Conservation (phyloP, 92 coral and sea anemone species). For the Anthopleura xanthogrammica region DNA sequence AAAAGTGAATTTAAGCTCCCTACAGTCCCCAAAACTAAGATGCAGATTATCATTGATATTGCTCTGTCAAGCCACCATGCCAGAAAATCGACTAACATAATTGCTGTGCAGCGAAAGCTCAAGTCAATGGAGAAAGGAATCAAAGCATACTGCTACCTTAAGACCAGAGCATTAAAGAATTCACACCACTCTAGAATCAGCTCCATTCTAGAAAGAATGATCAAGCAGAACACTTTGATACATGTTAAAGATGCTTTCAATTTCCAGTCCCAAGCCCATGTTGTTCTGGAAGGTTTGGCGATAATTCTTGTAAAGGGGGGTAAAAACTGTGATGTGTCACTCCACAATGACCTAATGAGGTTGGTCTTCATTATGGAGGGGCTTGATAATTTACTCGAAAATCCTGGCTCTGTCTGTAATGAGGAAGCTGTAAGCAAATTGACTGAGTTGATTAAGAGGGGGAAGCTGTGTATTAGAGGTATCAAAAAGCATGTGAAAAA, state of each 20-base stretch:
- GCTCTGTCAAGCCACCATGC: conserved; percentile 22
- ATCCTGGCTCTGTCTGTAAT: not conserved
- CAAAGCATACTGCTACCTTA: conserved; percentile 5
- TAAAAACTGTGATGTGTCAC: not conserved
- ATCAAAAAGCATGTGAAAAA: not conserved
- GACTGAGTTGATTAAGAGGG: conserved; percentile 2
- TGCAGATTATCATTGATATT: conserved; percentile 11
- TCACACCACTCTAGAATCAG: not conserved
- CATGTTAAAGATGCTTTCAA: conserved; percentile 35
- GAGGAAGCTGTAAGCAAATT: not conserved
- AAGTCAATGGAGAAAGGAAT: conserved; percentile 28
- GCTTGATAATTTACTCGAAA: conserved; percentile 36
- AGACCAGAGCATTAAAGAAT: not conserved
- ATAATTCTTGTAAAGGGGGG: conserved; percentile 28
- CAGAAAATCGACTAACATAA: conserved; percentile 5
- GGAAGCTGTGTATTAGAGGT: not conserved
- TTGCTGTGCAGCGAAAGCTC: not conserved
- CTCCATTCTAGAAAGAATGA: conserved; percentile 16
- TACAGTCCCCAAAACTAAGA: not conserved
- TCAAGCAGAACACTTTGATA: conserved; percentile 24
- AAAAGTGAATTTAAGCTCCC: not conserved
- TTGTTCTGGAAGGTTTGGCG: conserved; percentile 53
- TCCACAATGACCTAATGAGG: conserved; percentile 26
- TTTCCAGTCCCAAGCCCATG: conserved; percentile 56
- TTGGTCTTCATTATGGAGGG: conserved; percentile 46